Evolutionary conservation across 1,140 invertebrate species (phyloP).

Genomic region (Apis laboriosa): DNA sequence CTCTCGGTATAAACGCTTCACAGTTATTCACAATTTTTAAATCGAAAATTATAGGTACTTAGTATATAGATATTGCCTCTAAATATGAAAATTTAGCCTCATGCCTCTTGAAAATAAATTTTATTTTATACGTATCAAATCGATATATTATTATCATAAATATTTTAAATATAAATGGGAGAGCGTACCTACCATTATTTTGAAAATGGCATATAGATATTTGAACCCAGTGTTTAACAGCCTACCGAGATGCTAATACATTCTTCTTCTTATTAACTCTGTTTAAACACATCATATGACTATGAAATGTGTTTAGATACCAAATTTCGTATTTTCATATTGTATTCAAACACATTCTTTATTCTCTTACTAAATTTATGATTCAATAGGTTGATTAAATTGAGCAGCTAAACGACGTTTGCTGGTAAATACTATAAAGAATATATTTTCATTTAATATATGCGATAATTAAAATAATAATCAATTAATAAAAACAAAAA

Average conservation of each 20-base stretch:
- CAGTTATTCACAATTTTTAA: constrained; percentile 37
- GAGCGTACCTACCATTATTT: constrained; percentile 60
- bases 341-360: neutral
- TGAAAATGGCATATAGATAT: constrained; percentile 54
- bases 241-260: constrained; percentile 51
- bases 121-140: constrained; percentile 51
- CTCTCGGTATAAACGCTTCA: constrained; percentile 65
- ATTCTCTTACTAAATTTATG: constrained; percentile 49
- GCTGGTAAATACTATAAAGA: constrained; percentile 68
- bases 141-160: constrained; percentile 46
- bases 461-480: neutral
- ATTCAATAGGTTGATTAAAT: constrained; percentile 77
- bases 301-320: neutral
- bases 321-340: neutral
- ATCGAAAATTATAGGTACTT: constrained; percentile 42
- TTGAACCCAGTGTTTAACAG: constrained; percentile 36
- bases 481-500: neutral
- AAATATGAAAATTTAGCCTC: constrained; percentile 40
- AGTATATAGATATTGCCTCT: constrained; percentile 28
- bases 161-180: constrained; percentile 51
- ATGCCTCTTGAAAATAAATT: constrained; percentile 59
- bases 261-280: constrained; percentile 6
- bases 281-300: neutral
- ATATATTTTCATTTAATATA: neutral
- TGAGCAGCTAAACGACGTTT: constrained; percentile 79